A percentile compares a stretch with the other conserved stretches of the same genome.
Conservation (phyloP, 2,888 invertebrate species). For the Lymantria dispar region DNA sequence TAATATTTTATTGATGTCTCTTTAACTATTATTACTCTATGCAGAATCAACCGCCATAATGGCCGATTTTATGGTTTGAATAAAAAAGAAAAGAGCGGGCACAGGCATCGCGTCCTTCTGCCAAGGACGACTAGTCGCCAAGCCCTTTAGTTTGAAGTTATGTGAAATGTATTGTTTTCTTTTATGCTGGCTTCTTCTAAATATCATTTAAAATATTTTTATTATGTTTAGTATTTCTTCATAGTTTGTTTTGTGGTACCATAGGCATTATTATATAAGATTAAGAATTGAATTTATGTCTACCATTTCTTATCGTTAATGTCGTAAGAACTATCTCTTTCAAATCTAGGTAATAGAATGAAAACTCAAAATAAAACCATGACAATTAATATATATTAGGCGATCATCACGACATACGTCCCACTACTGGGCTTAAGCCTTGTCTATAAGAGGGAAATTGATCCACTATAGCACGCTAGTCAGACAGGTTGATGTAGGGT, state of each 20-base stretch:
- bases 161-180: conserved; percentile 24
- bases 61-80: conserved; percentile 54
- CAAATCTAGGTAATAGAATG: too few species aligned
- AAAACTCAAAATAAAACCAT: too few species aligned
- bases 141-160: conserved; percentile 6
- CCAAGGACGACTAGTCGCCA: conserved; percentile 46
- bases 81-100: conserved; percentile 43
- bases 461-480: too few species aligned
- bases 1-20: conserved; percentile 15
- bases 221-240: neutral
- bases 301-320: too few species aligned
- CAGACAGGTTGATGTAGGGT: too few species aligned
- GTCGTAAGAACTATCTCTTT: too few species aligned
- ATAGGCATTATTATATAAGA: neutral
- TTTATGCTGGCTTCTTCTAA: neutral
- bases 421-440: too few species aligned
- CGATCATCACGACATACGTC: too few species aligned
- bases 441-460: too few species aligned
- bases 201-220: neutral
- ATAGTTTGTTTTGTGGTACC: neutral
- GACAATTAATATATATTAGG: too few species aligned
- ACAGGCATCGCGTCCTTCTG: conserved; percentile 41
- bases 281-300: neutral
- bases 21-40: conserved; percentile 38
- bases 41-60: conserved; percentile 31